Base-by-base conservation (phyloP, 2,113 vertebrate genomes). In the Urocitellus parryii region DNA sequence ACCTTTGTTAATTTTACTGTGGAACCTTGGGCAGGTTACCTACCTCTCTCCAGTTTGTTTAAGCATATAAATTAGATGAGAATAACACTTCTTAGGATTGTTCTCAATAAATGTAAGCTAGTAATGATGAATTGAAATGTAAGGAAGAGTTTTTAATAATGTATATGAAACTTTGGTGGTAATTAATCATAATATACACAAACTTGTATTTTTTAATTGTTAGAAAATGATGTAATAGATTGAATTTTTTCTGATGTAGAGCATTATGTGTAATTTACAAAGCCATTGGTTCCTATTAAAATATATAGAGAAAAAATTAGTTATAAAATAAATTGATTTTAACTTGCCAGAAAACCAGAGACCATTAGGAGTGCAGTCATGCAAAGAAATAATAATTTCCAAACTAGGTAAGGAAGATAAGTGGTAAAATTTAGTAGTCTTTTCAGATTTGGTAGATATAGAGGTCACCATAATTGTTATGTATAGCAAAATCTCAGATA, bases 251-350 rank as follows among this genome's bases (percentile, higher is more conserved):
- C 11, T 76, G 24, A 73, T 90, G 0, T 92, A 70, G 27, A 74
- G 2, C 39, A 84, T 87, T 86, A 1, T 94, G 13, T 76, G 18
- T 95, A 63, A 73, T 67, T 94, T 95, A 88, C 4, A 61, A 32
- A 65, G 34, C 73, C 70, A 53, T 70, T 90, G 32, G 5, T 90
- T 95, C 34, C 58, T 82, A 56, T 78, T 90, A 83, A 84, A 92
- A 76, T 58, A 84, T 63, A 32, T 53, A 42, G 27, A 29, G 12
- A 8, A 45, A 27, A 9, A 79, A 72, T 17, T 83, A 70, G 8
- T 92, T 48, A 90, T 78, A 78, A 42, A 72, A 18, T 81, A 78
- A 5, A 53, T 86, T 88, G 61, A 88, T 85, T 73, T 91, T 84
- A 81, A 91, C 6, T 61, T 85, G 37, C 14, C 58, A 37, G 37